phyloP scores from a whole-genome alignment of 2,888 invertebrate genomes.

The Noctua comes region DNA sequence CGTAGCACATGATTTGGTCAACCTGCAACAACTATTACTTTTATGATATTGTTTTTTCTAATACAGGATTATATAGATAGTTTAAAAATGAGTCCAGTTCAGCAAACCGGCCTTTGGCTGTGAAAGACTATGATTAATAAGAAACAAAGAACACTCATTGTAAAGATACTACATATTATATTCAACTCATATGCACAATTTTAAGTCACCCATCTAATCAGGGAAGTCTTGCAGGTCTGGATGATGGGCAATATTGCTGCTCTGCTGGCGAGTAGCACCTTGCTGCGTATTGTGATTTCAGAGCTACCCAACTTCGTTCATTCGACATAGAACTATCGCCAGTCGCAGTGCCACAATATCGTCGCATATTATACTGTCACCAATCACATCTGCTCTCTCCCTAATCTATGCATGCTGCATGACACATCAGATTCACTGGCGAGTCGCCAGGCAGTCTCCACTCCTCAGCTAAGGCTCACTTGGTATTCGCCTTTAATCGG shows the following conservation, averaged over 20 bases:
- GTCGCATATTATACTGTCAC: neutral
- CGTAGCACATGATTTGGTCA: slow-evolving; percentile 27
- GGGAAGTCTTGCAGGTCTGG: neutral
- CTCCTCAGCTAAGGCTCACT: slow-evolving; percentile 47
- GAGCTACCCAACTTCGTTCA: neutral
- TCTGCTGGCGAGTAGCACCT: neutral
- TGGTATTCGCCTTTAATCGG: slow-evolving; percentile 55
- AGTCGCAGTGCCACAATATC: neutral
- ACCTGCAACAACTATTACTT: neutral
- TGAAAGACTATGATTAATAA: neutral
- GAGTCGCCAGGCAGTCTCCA: slow-evolving; percentile 66
- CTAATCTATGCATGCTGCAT: slow-evolving; percentile 57
- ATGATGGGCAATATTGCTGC: neutral
- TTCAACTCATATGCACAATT: neutral
- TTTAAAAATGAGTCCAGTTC: neutral
- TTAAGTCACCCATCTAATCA: neutral
- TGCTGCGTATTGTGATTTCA: neutral
- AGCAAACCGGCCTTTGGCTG: neutral
- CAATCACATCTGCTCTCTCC: slow-evolving; percentile 25
- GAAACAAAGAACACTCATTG: neutral
- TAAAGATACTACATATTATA: neutral
- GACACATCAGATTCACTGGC: slow-evolving; percentile 61
- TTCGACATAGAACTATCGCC: neutral
- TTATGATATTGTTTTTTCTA: neutral
- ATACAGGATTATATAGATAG: neutral